Evolutionary conservation across 2,113 vertebrate species (phyloP).

Genomic region (Dasyprocta punctata): DNA sequence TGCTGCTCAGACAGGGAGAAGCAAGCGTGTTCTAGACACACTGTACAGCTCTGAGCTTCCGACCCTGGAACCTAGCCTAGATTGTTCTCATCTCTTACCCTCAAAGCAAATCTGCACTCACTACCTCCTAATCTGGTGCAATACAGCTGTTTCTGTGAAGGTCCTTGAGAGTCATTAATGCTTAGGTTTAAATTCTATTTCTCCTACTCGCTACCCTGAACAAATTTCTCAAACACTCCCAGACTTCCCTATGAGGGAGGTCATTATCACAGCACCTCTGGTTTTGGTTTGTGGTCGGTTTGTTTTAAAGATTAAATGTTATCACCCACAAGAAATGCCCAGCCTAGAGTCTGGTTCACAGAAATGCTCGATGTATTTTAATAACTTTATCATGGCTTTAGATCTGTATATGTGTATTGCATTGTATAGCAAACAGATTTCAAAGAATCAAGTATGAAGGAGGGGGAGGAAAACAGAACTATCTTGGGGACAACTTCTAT

Average conservation of each 20-base stretch:
- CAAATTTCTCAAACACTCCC: neutral
- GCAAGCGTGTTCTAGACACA: neutral
- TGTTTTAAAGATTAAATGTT: constrained; percentile 1
- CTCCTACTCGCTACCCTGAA: neutral
- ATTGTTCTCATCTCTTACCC: neutral
- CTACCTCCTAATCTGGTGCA: neutral
- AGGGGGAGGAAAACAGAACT: neutral
- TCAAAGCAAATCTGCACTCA: neutral
- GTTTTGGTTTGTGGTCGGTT: neutral
- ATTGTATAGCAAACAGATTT: constrained; percentile 10
- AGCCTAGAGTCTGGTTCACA: neutral
- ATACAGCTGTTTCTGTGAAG: neutral
- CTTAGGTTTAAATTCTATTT: neutral
- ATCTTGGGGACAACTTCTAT: neutral
- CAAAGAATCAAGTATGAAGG: neutral
- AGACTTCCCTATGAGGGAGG: neutral
- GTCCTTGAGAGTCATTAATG: rapidly evolving
- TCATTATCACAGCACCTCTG: neutral
- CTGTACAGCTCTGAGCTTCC: neutral
- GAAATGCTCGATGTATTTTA: neutral
- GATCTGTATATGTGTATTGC: neutral
- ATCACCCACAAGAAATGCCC: neutral
- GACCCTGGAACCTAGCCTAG: neutral
- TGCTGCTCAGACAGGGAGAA: neutral
- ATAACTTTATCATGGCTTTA: constrained; percentile 1